Conservation (phyloP, 2,797 vertebrate genomes). For the Centroberyx gerrardi region DNA sequence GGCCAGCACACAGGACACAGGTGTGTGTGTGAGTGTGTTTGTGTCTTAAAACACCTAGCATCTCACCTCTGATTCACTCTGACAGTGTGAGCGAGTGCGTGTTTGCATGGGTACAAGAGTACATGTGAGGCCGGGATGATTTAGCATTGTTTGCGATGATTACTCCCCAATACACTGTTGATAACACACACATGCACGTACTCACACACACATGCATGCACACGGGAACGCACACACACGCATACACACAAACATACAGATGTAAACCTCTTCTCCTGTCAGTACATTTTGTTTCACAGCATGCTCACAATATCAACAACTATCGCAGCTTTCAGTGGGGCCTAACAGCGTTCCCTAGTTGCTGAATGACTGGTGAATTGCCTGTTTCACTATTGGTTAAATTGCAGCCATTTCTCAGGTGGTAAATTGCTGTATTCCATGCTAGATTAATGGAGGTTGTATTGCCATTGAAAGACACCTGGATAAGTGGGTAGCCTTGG, state of each 20-base stretch:
- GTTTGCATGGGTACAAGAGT: background rate
- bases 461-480: background rate
- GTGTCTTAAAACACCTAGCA: background rate
- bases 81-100: constrained; percentile 5
- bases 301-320: constrained; percentile 29
- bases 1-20: constrained; percentile 3
- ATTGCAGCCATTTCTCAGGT: constrained; percentile 38
- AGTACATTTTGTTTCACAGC: constrained; percentile 57
- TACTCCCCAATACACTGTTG: background rate
- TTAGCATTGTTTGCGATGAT: constrained; percentile 17
- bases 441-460: constrained; percentile 30
- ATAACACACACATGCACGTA: background rate
- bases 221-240: background rate
- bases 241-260: background rate
- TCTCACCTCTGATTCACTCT: background rate
- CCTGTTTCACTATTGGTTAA: constrained; percentile 23
- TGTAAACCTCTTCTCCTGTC: background rate
- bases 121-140: background rate
- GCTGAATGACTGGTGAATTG: constrained; percentile 39
- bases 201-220: constrained; percentile 12
- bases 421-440: constrained; percentile 22
- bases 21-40: constrained; percentile 2
- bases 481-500: constrained; percentile 1
- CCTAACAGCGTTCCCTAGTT: background rate
- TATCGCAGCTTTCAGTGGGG: constrained; percentile 33